Evolutionary conservation across 37 sponge, comb jelly and placozoan genomes (phyloP).

Genomic region (Eunapius fragilis): DNA sequence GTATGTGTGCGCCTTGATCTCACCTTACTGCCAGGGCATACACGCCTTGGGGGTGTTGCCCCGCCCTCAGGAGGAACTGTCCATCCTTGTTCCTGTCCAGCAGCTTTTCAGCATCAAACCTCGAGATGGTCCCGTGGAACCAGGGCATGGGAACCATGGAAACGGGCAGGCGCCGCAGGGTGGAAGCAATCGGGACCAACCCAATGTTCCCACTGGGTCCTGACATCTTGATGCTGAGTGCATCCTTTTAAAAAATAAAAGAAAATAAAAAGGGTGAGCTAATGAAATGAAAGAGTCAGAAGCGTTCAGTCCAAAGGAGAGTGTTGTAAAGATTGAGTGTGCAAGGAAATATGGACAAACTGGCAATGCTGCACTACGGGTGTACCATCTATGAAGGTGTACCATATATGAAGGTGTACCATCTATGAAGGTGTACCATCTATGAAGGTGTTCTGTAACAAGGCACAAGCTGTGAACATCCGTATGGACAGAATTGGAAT

Average conservation of each 20-base stretch:
- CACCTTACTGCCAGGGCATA: slow-evolving; percentile 70
- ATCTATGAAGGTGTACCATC: too few relatives aligned
- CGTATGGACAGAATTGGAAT: too few relatives aligned
- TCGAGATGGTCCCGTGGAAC: slow-evolving; percentile 63
- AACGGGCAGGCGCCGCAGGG: slow-evolving; percentile 31
- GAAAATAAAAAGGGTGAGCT: background rate
- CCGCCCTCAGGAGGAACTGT: slow-evolving; percentile 72
- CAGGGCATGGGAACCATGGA: slow-evolving; percentile 74
- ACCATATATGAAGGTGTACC: too few relatives aligned
- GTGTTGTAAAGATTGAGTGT: background rate
- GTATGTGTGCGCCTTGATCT: background rate
- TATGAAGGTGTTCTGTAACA: too few relatives aligned
- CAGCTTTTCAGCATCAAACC: slow-evolving; percentile 72
- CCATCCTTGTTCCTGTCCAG: slow-evolving; percentile 68
- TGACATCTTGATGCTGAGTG: slow-evolving; percentile 12
- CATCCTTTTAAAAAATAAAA: slow-evolving; percentile 8
- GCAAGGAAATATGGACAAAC: background rate
- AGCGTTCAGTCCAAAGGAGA: background rate
- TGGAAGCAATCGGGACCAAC: slow-evolving; percentile 15
- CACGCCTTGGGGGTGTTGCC: slow-evolving; percentile 54
- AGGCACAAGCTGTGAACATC: too few relatives aligned
- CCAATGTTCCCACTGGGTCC: slow-evolving; percentile 53
- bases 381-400: too few relatives aligned
- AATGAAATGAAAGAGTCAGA: background rate
- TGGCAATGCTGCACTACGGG: too few relatives aligned